A percentile compares a stretch with the other conserved stretches of the same genome.
These are phyloP conservation scores for Pelecanus crispus DNA, from an alignment of 2,113 vertebrate genomes.

Conservation along the genomic window DNA sequence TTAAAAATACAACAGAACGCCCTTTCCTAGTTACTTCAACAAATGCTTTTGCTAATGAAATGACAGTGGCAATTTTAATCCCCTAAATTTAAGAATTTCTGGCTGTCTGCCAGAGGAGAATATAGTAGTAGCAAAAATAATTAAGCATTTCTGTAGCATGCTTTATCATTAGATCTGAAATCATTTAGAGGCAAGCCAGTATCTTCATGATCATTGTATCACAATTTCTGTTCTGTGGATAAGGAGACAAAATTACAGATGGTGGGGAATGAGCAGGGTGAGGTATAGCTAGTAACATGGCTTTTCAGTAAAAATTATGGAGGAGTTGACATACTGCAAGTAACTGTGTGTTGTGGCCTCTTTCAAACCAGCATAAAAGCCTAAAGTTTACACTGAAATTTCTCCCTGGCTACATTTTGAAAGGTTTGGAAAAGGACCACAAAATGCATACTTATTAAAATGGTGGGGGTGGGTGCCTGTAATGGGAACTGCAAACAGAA, in stretches of 20 bases:
- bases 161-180: background rate
- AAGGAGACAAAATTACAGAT: background rate
- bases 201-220: background rate
- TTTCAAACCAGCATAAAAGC: background rate
- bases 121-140: background rate
- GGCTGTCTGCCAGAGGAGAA: background rate
- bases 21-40: background rate
- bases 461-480: background rate
- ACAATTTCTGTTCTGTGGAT: background rate
- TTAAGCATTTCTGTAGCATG: background rate
- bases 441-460: background rate
- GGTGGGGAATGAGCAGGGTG: background rate
- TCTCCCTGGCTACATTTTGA: background rate
- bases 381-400: background rate
- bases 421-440: background rate
- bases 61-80: background rate
- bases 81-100: background rate
- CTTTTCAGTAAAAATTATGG: background rate
- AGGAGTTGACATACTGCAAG: background rate
- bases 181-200: background rate
- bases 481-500: background rate
- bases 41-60: background rate
- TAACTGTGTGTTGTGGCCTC: background rate
- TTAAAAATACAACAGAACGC: background rate
- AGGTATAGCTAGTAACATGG: background rate